These are phyloP conservation scores for Germaria angustata DNA, from an alignment of 2,888 invertebrate species.

Conservation along the genomic window DNA sequence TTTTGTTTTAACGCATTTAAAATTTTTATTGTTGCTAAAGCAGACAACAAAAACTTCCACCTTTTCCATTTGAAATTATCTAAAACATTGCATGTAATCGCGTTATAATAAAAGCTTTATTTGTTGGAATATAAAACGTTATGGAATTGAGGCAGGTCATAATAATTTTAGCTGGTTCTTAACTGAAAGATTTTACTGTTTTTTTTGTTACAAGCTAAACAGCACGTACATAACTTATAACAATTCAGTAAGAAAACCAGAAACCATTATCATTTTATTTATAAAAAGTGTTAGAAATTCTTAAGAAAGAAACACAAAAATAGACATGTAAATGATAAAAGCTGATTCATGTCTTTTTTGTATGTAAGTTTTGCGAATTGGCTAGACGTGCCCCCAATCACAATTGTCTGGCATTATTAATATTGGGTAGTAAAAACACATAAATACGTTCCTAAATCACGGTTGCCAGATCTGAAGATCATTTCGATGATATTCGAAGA, in stretches of 20 bases:
- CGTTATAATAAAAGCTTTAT: background rate
- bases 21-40: background rate
- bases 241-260: background rate
- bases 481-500: background rate
- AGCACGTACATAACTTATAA: background rate
- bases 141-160: background rate
- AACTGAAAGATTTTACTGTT: background rate
- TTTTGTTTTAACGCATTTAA: background rate
- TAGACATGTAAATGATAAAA: background rate
- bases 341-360: background rate
- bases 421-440: background rate
- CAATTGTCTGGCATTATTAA: constrained; percentile 26
- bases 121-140: too few relatives aligned
- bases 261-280: background rate
- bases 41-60: background rate
- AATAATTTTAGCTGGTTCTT: background rate
- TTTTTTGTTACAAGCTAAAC: background rate
- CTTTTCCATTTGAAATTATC: background rate
- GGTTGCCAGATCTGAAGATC: background rate
- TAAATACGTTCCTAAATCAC: background rate
- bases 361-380: constrained; percentile 10
- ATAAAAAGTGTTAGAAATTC: background rate
- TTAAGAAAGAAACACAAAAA: background rate
- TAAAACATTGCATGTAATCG: background rate
- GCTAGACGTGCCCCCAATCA: constrained; percentile 63